Base-by-base conservation (phyloP, 2,797 vertebrate species). In the Pampus argenteus region DNA sequence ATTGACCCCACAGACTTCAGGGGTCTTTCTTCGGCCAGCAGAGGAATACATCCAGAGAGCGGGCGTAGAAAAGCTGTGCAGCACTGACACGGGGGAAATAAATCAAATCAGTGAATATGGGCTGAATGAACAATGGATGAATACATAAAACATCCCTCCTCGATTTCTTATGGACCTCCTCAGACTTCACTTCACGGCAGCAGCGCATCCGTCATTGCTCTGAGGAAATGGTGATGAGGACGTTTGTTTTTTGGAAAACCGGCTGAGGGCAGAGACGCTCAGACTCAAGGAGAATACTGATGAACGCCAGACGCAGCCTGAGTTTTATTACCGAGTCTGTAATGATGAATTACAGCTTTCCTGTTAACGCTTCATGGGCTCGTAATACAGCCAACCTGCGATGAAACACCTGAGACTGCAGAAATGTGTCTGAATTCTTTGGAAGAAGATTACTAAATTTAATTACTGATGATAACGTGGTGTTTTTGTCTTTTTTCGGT, bases 251-350 rank as follows among this genome's bases (percentile, higher is more conserved):
- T 56, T n/a, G n/a, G 45, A 52, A 38, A n/a, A 17, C 11, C 4
- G 61, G 38, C 10, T 1, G 49, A 71, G 52, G 55, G 45, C 62
- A 40, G 55, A 1, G 13, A 49, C 52, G 20, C 70, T 36, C 18
- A 0, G 44, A 73, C 60, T 70, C 5, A 3, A 34, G 67, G 51
- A 40, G 82, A 70, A 85, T 79, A 49, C 67, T 63, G 74, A 89
- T 87, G 63, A 86, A 72, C 54, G 49, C 13, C 64, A 73, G 76
- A 63, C 57, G n/a, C 54, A 42, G 23, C 25, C 45, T 36, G 51
- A 56, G 78, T 70, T 78, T 83, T 79, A 85, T 84, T 79, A 62
- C 73, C 17, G 40, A 11, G 77, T 78, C 63, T 64, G 44, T 50
- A 44, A 65, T 78, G 66, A 84, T 74, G 55, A 54, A 85, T 78